Evolutionary conservation across 2,797 vertebrate genomes (phyloP).

Genomic region (Kryptopterus vitreolus): DNA sequence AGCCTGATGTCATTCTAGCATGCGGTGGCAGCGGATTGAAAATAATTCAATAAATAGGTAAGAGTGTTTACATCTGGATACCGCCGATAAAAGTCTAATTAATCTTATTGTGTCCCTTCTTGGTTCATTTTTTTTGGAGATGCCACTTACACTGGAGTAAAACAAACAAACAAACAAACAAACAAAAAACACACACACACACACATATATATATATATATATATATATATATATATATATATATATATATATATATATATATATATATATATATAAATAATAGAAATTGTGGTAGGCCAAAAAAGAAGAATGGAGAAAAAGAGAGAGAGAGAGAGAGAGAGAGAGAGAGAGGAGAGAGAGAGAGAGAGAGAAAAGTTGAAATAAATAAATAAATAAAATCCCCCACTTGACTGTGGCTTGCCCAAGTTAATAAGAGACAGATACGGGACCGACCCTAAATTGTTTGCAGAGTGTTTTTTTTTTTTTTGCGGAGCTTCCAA

Average conservation of each 20-base stretch:
- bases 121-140: slow-evolving; percentile 2
- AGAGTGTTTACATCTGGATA: slow-evolving; percentile 34
- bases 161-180: no score
- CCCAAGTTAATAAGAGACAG: slow-evolving; percentile 86
- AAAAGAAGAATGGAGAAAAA: slow-evolving; percentile 56
- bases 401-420: slow-evolving; percentile 72
- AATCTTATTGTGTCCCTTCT: slow-evolving; percentile 12
- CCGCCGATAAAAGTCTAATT: slow-evolving; percentile 43
- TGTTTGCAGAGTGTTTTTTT: slow-evolving; percentile 77
- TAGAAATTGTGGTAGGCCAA: slow-evolving; percentile 22
- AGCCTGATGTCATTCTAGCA: slow-evolving; percentile 21
- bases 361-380: slow-evolving; percentile 70
- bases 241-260: no score
- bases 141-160: slow-evolving; percentile 36
- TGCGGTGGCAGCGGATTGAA: slow-evolving; percentile 12
- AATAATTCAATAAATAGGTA: not conserved
- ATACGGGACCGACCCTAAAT: slow-evolving; percentile 80
- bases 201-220: no score
- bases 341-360: slow-evolving; percentile 36
- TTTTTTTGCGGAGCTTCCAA: slow-evolving; percentile 55
- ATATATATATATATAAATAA: no score
- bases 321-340: slow-evolving; percentile 63
- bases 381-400: no score
- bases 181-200: no score
- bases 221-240: no score